These are phyloP conservation scores for Cheilosia grossa DNA, from an alignment of 2,888 invertebrate species.

Conservation along the genomic window DNA sequence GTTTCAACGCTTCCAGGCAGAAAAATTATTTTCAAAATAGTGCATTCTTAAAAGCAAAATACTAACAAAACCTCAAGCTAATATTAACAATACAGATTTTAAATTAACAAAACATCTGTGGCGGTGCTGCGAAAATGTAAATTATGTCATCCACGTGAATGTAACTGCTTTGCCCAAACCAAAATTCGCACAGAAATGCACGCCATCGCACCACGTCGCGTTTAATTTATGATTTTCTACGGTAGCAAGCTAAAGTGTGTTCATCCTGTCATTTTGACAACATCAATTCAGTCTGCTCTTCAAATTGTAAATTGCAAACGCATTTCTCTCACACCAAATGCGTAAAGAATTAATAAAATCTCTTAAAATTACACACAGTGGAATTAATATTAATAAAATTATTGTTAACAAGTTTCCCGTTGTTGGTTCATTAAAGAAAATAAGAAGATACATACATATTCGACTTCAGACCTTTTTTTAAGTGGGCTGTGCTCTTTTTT, in stretches of 20 bases:
- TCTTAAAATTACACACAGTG: neutral
- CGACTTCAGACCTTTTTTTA: neutral
- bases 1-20: neutral
- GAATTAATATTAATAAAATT: conserved; percentile 1
- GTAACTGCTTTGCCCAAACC: conserved; percentile 11
- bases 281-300: conserved; percentile 24
- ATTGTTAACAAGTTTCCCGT: neutral
- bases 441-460: neutral
- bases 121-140: neutral
- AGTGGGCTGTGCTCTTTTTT: conserved; percentile 12
- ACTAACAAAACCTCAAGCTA: neutral
- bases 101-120: neutral
- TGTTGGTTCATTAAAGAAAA: neutral
- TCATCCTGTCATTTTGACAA: conserved; percentile 27
- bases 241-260: conserved; percentile 56
- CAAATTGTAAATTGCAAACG: conserved; percentile 41
- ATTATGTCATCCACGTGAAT: conserved; percentile 53
- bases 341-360: conserved; percentile 8
- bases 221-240: conserved; percentile 47
- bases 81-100: neutral
- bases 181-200: conserved; percentile 21
- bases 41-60: neutral
- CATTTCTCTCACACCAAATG: conserved; percentile 22
- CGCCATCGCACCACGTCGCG: conserved; percentile 48
- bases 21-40: neutral